These are phyloP conservation scores for Lathamus discolor DNA, from an alignment of 2,113 vertebrate species.

Conservation along the genomic window DNA sequence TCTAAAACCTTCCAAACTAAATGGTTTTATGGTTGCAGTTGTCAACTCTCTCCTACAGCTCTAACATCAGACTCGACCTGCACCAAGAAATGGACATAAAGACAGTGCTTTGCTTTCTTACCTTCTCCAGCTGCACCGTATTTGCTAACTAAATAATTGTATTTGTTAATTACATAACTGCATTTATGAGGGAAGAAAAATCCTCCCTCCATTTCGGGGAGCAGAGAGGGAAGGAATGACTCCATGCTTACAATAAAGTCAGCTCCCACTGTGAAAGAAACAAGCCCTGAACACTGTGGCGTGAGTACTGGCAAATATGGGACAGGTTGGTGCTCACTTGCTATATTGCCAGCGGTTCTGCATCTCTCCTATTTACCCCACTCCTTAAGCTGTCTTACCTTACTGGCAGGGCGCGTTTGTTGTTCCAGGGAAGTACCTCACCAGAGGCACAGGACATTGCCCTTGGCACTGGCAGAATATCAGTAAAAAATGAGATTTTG, in stretches of 20 bases:
- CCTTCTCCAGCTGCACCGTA: neutral
- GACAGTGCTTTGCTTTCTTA: neutral
- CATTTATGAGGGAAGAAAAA: neutral
- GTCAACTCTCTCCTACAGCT: neutral
- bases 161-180: neutral
- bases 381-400: neutral
- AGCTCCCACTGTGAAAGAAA: neutral
- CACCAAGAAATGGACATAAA: neutral
- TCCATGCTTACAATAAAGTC: neutral
- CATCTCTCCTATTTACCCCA: neutral
- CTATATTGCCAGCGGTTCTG: neutral
- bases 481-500: neutral
- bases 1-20: neutral
- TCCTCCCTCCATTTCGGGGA: neutral
- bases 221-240: neutral
- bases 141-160: neutral
- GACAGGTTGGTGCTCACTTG: neutral
- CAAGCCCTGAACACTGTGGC: fast-evolving
- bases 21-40: neutral
- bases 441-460: neutral
- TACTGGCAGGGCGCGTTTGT: neutral
- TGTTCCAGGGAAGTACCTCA: neutral
- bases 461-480: neutral
- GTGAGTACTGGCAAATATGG: neutral
- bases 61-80: fast-evolving